Evolutionary conservation across 2,888 invertebrate genomes (phyloP), one percentile per base, ranked within the genome.

Genomic region (Pristionchus japonicus): DNA sequence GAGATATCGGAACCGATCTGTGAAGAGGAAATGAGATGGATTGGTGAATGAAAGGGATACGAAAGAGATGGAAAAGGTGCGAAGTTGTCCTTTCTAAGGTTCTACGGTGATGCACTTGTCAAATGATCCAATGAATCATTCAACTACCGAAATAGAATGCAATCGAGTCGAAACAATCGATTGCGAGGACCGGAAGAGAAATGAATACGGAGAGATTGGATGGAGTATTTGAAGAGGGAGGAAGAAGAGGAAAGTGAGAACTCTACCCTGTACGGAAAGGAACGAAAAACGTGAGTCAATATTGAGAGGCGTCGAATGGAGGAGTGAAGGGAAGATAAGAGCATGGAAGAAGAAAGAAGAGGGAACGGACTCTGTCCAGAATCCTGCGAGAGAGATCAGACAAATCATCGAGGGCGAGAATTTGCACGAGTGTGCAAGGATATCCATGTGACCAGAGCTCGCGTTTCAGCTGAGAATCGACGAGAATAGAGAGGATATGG

Each of bases 241-340:
- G 52, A 34, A n/a, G 34, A 23, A 31, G 64, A 85, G 61, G 64
- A 64, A 83, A 57, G 83, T 83, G 49, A 49, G 83, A 49, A 83
- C 52, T 77, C 77, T n/a, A 43, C 43, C 77, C 77, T 77, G 77
- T 77, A 77, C 77, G 77, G 43, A 77, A 77, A 77, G 77, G 77
- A 77, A 77, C 77, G 77, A 77, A 77, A 77, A 77, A 77, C 77
- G 77, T 77, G 77, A 77, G 77, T 77, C 77, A 77, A 77, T 77
- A 77, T 77, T 77, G 77, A 47, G 77, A 77, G 43, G 77, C 11
- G 74, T 40, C 20, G 57, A 57, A 40, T 23, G 70, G 34, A 3
- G 37, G 17, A 43, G 77, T 20, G 37, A 77, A 77, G 23, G 77
- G 47, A 43, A 43, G 70, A 70, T 34, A 34, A 34, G 70, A 31